phyloP scores from a whole-genome alignment of 2,113 vertebrate genomes.

The Pterocles burchelli region DNA sequence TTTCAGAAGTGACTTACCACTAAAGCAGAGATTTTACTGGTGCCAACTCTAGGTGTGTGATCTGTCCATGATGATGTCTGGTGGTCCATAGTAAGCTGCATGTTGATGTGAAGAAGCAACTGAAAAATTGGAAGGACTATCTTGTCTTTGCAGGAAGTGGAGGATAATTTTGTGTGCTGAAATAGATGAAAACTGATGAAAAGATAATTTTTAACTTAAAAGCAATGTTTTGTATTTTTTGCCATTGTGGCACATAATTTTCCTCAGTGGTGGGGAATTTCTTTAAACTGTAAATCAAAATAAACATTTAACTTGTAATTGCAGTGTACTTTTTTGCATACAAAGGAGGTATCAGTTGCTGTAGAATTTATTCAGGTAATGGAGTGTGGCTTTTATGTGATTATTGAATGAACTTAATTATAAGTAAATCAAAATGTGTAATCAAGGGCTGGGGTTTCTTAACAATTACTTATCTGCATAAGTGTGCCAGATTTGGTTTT shows the following conservation, averaged over 20 bases:
- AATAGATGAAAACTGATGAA: background rate
- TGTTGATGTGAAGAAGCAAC: background rate
- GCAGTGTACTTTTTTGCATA: background rate
- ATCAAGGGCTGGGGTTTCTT: background rate
- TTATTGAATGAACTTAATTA: background rate
- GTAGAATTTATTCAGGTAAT: background rate
- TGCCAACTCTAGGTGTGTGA: background rate
- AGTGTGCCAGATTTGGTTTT: background rate
- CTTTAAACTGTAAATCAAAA: background rate
- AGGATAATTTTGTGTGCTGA: background rate
- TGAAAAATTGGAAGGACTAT: background rate
- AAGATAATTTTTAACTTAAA: background rate
- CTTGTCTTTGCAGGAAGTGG: background rate
- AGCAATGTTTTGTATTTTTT: background rate
- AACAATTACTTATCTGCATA: background rate
- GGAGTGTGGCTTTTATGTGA: background rate
- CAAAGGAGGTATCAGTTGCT: background rate
- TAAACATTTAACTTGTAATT: background rate
- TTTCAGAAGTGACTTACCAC: background rate
- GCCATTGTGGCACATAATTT: background rate
- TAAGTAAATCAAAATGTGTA: background rate
- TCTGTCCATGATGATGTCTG: background rate
- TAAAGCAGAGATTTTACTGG: slow-evolving; percentile 5
- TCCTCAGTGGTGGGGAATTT: background rate
- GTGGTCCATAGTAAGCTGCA: background rate